Evolutionary conservation across 2,113 vertebrate genomes (phyloP).

Genomic region (Atrichornis clamosus): DNA sequence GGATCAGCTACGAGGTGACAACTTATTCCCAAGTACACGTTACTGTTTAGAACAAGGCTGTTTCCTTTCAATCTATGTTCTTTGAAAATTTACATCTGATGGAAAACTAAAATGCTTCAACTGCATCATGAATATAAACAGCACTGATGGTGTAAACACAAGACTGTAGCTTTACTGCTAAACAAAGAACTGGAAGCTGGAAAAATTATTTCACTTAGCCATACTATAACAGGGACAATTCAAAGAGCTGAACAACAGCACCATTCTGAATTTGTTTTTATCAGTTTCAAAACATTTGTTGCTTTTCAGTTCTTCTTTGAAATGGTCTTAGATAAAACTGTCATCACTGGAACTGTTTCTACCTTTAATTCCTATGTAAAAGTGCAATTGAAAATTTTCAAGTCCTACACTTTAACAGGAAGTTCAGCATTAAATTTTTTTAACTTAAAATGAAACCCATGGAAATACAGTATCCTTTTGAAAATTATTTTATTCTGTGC

Average conservation of each 20-base stretch:
- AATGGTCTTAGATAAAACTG: background rate
- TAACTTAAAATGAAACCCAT: background rate
- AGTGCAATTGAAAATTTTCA: fast-evolving
- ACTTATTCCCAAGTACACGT: background rate
- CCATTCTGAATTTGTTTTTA: background rate
- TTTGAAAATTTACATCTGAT: background rate
- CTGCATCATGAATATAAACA: background rate
- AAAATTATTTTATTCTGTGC: background rate
- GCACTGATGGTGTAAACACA: background rate
- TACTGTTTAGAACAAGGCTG: background rate
- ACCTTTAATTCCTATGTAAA: background rate
- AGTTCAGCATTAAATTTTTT: background rate
- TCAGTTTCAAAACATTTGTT: background rate
- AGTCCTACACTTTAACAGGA: background rate
- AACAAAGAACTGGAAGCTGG: background rate
- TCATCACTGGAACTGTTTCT: background rate
- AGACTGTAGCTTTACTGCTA: background rate
- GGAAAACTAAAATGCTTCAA: background rate
- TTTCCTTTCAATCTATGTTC: background rate
- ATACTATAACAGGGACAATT: background rate
- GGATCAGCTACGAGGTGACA: background rate
- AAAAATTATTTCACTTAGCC: background rate
- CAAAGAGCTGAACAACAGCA: background rate
- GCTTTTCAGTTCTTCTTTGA: background rate
- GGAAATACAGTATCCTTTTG: background rate